Base-by-base conservation (phyloP, 2,888 invertebrate genomes). In the Spisula subtruncata region DNA sequence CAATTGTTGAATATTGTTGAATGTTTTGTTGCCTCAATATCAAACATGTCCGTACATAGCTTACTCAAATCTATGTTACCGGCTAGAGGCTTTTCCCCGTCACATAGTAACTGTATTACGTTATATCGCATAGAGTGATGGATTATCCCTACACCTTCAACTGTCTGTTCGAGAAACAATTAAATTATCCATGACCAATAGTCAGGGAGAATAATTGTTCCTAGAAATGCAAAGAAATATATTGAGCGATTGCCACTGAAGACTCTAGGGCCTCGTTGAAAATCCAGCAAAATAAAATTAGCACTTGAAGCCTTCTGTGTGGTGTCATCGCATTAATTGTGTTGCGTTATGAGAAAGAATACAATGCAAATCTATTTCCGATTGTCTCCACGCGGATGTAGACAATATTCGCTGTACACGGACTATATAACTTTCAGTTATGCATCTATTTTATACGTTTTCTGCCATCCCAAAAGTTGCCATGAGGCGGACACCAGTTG, bases 131-230 rank as follows among this genome's bases (percentile, higher is more conserved):
- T 12, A 75, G 16, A 32, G 12, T 75, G 75, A 75, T 75, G 18
- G 29, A 75, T 75, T 32, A 75, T 32, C 32, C 18, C 35, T 8
- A 5, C 75, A 75, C 75, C 75, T 75, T 35, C 29, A 75, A 35
- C 35, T 75, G 75, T 75, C 75, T 75, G 32, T 75, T 75, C 32
- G 35, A 75, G 35, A 32, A 75, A 75, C 75, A 75, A 75, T 75
- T 75, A 75, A 35, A 75, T 32, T 18, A 35, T 18, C 75, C 16
- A 18, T 25, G 75, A 35, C 75, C 75, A 75, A 75, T 25, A 75
- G 35, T 18, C 32, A 75, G 32, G 16, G 75, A 35, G 29, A 35
- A 75, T 75, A 35, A 75, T 35, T 75, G 75, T 75, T 75, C 35
- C 75, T 75, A 35, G 75, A 20, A 75, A 75, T 75, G 29, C 75